Conservation (phyloP, 1,140 invertebrate species). For the Lasioglossum albipes region DNA sequence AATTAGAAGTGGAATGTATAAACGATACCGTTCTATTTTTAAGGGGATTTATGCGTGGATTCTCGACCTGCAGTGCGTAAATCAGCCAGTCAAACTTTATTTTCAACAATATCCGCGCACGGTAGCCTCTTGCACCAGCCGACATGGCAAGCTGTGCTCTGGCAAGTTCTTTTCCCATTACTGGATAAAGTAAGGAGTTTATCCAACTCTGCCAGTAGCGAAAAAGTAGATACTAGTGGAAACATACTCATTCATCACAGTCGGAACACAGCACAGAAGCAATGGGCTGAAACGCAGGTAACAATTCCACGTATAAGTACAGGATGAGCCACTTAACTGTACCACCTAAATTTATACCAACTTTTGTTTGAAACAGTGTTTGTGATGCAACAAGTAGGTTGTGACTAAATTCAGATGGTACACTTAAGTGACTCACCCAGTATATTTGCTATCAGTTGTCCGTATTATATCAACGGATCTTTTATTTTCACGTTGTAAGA, state of each 20-base stretch:
- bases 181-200: constrained; percentile 94
- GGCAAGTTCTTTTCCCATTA: constrained; percentile 97
- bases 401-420: too few relatives aligned
- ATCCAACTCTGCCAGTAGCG: constrained; percentile 94
- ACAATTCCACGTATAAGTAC: not conserved
- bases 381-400: too few relatives aligned
- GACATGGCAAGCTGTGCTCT: constrained; percentile 94
- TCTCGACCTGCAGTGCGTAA: constrained; percentile 96
- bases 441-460: too few relatives aligned
- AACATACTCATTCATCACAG: constrained; percentile 99
- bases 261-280: constrained; percentile 98
- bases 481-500: too few relatives aligned
- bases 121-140: constrained; percentile 91
- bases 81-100: constrained; percentile 98
- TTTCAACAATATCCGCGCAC: constrained; percentile 98
- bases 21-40: constrained; percentile 5
- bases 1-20: not conserved
- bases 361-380: too few relatives aligned
- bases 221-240: constrained; percentile 94
- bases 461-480: too few relatives aligned
- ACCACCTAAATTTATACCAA: too few relatives aligned
- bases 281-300: constrained; percentile 99
- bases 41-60: constrained; percentile 96
- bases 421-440: too few relatives aligned
- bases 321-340: too few relatives aligned